phyloP scores from a whole-genome alignment of 2,797 vertebrate genomes.

The Cuculus canorus region DNA sequence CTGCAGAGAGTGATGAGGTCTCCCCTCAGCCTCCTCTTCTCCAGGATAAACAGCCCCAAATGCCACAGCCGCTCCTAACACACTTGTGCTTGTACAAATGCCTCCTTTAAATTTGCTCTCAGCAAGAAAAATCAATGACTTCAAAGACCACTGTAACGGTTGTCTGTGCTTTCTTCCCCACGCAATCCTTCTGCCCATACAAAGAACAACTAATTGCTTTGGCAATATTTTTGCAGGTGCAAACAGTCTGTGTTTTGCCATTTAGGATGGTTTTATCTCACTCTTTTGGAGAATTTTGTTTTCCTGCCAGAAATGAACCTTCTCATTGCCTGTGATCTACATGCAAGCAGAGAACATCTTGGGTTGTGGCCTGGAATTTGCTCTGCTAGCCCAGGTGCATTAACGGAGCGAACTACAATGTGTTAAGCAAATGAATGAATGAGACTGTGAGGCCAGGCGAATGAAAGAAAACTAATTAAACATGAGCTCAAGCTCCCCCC shows the following conservation, averaged over 20 bases:
- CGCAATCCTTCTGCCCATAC: background rate
- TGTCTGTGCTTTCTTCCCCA: background rate
- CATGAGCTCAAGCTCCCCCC: background rate
- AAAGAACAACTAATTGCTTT: background rate
- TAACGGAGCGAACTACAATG: rapidly evolving
- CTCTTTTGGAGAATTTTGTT: background rate
- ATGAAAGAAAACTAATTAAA: background rate
- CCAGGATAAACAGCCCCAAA: too few species aligned
- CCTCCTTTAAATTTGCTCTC: background rate
- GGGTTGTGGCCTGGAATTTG: background rate
- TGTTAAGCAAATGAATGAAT: background rate
- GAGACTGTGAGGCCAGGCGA: background rate
- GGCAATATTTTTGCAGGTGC: background rate
- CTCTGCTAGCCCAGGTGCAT: background rate
- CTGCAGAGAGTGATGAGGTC: too few species aligned
- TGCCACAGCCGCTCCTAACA: too few species aligned
- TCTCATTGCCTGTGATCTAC: rapidly evolving
- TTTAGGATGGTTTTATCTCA: background rate
- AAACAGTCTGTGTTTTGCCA: background rate
- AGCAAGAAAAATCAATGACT: rapidly evolving
- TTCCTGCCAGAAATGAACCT: background rate
- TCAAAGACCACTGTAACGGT: background rate
- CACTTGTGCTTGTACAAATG: background rate
- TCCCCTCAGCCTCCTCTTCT: too few species aligned
- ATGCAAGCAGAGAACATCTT: rapidly evolving